Base-by-base conservation (phyloP, 2,888 invertebrate genomes). In the Ennomos erosarius region DNA sequence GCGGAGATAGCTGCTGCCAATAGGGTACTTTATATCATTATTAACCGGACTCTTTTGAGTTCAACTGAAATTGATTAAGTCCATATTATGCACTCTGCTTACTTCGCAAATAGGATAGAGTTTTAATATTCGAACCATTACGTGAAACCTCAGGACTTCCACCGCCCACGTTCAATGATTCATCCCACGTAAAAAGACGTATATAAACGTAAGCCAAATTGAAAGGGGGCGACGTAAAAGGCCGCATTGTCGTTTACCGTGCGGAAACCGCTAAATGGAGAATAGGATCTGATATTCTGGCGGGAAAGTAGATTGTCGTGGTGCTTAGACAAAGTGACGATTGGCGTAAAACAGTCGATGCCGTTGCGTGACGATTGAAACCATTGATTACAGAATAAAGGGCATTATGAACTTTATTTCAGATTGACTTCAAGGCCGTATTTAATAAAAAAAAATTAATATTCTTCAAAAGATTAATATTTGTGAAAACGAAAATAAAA, bases 161-260 rank as follows among this genome's bases (percentile, higher is more conserved):
- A 58, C 52, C 49, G 13, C 51, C 48, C 59, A 57, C 54, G 56
- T 42, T 50, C 43, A 42, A 54, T 55, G 52, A 62, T 62, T 55
- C 55, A 35, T 37, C 44, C 50, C 54, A 62, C 51, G 58, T 55
- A 58, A 58, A 61, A 62, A 58, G 42, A 54, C 56, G 57, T 57
- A 47, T 44, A 57, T 57, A 47, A n/a, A 57, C 54, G 48, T 60
- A 62, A 60, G 60, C 55, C 45, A 58, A 65, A 62, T 60, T 62
- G 65, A 62, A 58, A 58, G 60, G 60, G 60, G 62, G 58, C 46
- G 53, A 16, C 35, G 59, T 48, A 58, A 65, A 55, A 43, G 51
- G 47, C 47, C 37, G 55, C 48, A 56, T 59, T 54, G 59, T 61
- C 57, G 46, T 46, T 51, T 42, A 44, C 36, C 43, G 37, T 38